These are phyloP conservation scores for Seriola quinqueradiata DNA, from an alignment of 2,113 vertebrate genomes.

Conservation along the genomic window DNA sequence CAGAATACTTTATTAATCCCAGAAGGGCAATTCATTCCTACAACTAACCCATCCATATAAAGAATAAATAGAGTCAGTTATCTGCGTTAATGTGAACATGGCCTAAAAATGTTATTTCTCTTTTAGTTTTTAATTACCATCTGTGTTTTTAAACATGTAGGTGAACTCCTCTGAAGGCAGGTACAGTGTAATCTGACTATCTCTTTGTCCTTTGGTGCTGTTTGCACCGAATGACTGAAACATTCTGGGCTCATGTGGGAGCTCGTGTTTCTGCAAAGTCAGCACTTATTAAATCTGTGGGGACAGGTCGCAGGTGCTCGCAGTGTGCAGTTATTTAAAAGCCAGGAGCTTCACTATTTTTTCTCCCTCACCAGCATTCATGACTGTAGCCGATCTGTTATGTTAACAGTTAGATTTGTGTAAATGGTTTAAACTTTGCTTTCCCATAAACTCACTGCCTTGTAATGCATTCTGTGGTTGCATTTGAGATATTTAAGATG, in stretches of 20 bases:
- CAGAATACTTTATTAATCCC: too few relatives aligned
- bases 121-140: constrained; percentile 6
- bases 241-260: not conserved
- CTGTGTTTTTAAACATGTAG: constrained; percentile 14
- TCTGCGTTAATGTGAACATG: not conserved
- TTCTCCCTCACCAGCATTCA: constrained; percentile 49
- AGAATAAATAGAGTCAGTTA: too few relatives aligned
- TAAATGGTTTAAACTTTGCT: not conserved
- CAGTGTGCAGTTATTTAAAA: not conserved
- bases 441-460: constrained; percentile 37
- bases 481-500: constrained; percentile 40
- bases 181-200: not conserved
- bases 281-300: not conserved
- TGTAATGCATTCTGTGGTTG: constrained; percentile 31
- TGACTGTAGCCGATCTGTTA: constrained; percentile 24
- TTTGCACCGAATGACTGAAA: not conserved
- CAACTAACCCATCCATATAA: too few relatives aligned
- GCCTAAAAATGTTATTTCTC: not conserved
- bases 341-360: not conserved
- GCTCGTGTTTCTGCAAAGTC: constrained; percentile 1
- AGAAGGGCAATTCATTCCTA: too few relatives aligned
- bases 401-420: constrained; percentile 23
- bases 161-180: constrained; percentile 4
- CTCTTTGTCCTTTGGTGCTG: not conserved
- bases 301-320: not conserved